Evolutionary conservation across 2,797 vertebrate genomes (phyloP), one percentile per base, ranked within the genome.

Genomic region (Coilia nasus): DNA sequence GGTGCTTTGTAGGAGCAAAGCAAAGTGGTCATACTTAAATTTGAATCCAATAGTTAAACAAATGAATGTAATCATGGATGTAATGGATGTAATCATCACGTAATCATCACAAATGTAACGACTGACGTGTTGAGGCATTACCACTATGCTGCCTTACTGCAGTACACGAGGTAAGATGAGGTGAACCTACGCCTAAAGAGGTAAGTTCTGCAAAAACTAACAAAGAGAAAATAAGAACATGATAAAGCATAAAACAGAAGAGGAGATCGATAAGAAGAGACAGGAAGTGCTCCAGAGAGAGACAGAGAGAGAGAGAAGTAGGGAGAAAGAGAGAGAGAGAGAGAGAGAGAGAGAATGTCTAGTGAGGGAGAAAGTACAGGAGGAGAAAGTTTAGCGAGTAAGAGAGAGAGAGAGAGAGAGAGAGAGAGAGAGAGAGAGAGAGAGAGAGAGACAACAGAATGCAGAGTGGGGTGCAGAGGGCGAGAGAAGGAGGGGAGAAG

Each of bases 351-450:
- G 21, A 75, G 28, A 85, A n/a, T n/a, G 62, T 23, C 80, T 57
- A 57, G 17, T 35, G 44, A 44, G 64, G 60, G 67, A 57, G 28
- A 59, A 6, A 85, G 44, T 56, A 46, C 35, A 23, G 87, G 83
- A 6, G 14, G 5, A 15, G 60, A 81, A 35, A 35, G 17, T 3
- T 64, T 2, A 59, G 25, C 64, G 41, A 28, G 35, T 28, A 71
- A 31, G 21, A 57, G 62, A 85, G 6, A 41, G 85, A 84, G 83
- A 80, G 86, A 89, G 9, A 25, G 19, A 47, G 25, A 60, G 6
- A 21, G 6, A 46, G n/a, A 62, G 35, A 3, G 31, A 46, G 83
- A 85, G 83, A 41, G 17, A 56, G 17, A 75, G 28, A 85, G 87
- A 85, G 6, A 17, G 5, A 15, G 60, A 81, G 46, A 62, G 35